Percentiles rank a stretch among this genome's conserved stretches.
These are phyloP conservation scores for Camelus bactrianus DNA, from an alignment of 2,113 vertebrate genomes.

Conservation along the genomic window DNA sequence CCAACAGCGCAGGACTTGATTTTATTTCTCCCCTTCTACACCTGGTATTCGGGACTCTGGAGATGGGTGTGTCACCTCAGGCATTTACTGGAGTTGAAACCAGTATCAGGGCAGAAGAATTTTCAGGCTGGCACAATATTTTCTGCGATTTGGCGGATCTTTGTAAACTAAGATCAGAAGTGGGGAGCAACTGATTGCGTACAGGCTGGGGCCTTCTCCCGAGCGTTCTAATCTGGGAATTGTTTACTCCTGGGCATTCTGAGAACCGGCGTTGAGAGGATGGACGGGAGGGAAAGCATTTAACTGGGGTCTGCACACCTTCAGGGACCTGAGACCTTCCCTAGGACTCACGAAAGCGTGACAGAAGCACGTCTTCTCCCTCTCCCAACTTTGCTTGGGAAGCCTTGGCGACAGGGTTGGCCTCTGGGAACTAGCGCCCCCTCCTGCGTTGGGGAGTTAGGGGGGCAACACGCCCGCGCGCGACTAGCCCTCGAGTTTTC, in stretches of 20 bases:
- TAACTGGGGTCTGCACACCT: neutral
- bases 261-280: neutral
- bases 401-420: neutral
- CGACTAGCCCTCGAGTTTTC: neutral
- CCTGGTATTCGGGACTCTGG: neutral
- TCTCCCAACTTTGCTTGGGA: neutral
- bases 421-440: constrained; percentile 59
- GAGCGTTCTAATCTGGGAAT: neutral
- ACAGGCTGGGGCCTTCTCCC: neutral
- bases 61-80: neutral
- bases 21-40: neutral
- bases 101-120: neutral
- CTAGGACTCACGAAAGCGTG: neutral
- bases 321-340: neutral
- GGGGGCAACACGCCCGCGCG: neutral
- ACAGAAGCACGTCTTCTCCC: neutral
- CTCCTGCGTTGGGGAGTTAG: constrained; percentile 25
- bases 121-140: neutral
- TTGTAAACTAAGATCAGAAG: neutral
- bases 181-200: neutral
- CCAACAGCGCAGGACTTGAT: neutral
- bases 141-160: neutral
- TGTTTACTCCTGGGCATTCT: neutral
- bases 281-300: neutral
- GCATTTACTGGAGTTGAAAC: neutral